These are phyloP conservation scores for Gasteruption jaculator DNA, from an alignment of 2,888 invertebrate genomes.

Conservation along the genomic window DNA sequence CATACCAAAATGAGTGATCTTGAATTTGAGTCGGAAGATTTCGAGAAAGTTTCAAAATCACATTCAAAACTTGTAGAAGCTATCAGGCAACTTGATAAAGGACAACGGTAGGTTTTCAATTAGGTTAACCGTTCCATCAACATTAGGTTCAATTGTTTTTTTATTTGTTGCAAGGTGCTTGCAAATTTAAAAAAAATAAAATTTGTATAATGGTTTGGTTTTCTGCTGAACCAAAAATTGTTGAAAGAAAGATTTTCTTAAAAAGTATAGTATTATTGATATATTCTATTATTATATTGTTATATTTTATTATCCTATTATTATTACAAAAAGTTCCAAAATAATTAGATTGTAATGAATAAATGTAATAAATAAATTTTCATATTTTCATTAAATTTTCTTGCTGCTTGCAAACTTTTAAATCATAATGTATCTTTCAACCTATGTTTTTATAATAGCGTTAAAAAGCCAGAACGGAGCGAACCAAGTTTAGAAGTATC, in stretches of 20 bases:
- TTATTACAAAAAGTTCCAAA: neutral
- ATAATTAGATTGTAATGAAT: no score
- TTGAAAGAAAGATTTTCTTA: neutral
- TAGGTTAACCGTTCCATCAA: slow-evolving; percentile 1
- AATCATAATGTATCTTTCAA: no score
- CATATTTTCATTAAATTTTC: no score
- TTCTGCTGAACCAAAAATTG: neutral
- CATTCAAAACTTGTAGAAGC: slow-evolving; percentile 39
- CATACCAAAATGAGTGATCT: slow-evolving; percentile 33
- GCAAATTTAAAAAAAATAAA: slow-evolving; percentile 5
- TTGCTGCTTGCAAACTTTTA: no score
- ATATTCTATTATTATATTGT: no score
- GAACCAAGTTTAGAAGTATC: slow-evolving; percentile 67
- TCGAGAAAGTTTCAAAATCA: slow-evolving; percentile 29
- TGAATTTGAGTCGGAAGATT: slow-evolving; percentile 26
- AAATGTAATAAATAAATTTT: no score
- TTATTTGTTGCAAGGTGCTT: slow-evolving; percentile 4
- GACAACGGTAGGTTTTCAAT: slow-evolving; percentile 39
- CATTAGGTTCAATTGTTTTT: neutral
- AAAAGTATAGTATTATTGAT: neutral
- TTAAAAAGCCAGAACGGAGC: slow-evolving; percentile 65
- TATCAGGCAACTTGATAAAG: slow-evolving; percentile 37
- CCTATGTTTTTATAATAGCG: no score
- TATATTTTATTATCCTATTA: no score
- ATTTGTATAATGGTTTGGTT: slow-evolving; percentile 7